Evolutionary conservation across 2,888 invertebrate genomes (phyloP).

Genomic region (Girardia tigrina): DNA sequence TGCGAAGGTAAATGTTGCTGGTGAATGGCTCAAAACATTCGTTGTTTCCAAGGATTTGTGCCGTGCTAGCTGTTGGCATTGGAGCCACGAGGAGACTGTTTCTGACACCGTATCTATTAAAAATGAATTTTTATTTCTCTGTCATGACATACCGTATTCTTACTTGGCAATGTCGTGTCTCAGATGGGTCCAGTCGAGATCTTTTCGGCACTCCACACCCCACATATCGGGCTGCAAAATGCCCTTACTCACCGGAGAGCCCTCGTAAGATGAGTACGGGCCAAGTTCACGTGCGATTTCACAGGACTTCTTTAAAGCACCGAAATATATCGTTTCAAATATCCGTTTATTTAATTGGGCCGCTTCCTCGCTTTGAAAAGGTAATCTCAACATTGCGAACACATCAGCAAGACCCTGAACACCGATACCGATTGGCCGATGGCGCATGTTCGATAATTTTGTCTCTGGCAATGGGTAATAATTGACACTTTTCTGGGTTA

Average conservation of each 20-base stretch:
- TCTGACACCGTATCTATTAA: conserved; percentile 62
- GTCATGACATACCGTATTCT: too few species aligned
- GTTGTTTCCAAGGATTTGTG: conserved; percentile 95
- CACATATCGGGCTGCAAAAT: conserved; percentile 96
- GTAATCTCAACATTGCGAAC: conserved; percentile 69
- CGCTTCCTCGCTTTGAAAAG: conserved; percentile 78
- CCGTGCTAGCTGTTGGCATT: conserved; percentile 97
- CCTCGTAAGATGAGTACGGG: conserved; percentile 75
- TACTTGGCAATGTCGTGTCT: conserved; percentile 67
- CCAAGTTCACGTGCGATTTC: conserved; percentile 73
- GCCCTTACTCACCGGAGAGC: conserved; percentile 81
- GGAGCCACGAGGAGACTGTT: conserved; percentile 85
- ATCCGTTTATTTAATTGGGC: conserved; percentile 75
- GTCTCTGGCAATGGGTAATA: conserved; percentile 83
- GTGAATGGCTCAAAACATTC: conserved; percentile 96
- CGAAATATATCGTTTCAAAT: conserved; percentile 92
- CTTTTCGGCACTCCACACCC: conserved; percentile 62
- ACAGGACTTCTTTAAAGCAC: conserved; percentile 85
- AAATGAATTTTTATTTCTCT: too few species aligned
- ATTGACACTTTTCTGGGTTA: too few species aligned
- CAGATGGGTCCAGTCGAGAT: conserved; percentile 68
- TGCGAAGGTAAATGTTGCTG: conserved; percentile 80
- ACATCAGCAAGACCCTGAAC: conserved; percentile 93
- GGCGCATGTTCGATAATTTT: conserved; percentile 64
- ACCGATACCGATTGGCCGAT: conserved; percentile 66